phyloP scores from a whole-genome alignment of 2,888 invertebrate species.

The Pachydiplax longipennis region DNA sequence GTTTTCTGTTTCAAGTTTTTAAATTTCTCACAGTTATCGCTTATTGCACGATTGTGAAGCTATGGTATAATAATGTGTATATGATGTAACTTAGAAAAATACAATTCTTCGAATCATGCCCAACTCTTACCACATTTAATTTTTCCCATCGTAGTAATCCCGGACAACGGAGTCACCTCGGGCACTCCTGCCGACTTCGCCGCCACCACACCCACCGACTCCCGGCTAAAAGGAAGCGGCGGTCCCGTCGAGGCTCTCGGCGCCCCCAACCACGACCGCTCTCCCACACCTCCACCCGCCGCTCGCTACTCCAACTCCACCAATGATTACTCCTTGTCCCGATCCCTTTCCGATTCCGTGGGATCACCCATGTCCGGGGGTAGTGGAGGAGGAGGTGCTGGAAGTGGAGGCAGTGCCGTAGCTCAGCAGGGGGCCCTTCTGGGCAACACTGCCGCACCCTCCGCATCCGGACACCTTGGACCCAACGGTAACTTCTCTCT shows the following conservation, averaged over 20 bases:
- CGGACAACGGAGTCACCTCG: constrained; percentile 72
- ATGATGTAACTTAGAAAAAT: no score
- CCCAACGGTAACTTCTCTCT: constrained; percentile 69
- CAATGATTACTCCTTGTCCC: constrained; percentile 45
- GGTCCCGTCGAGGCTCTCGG: neutral
- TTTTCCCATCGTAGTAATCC: constrained; percentile 68
- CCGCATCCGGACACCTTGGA: constrained; percentile 64
- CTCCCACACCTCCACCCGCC: constrained; percentile 21
- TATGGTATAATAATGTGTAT: no score
- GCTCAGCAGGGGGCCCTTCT: constrained; percentile 14
- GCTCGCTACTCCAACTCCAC: constrained; percentile 27
- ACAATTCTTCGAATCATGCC: no score
- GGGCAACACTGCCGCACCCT: constrained; percentile 69
- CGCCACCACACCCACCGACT: constrained; percentile 10
- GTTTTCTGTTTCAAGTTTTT: no score
- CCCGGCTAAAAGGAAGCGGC: constrained; percentile 37
- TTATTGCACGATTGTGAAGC: no score
- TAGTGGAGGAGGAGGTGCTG: neutral
- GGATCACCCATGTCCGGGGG: constrained; percentile 25
- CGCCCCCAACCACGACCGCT: constrained; percentile 22
- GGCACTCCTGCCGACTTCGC: constrained; percentile 44
- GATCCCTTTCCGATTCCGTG: constrained; percentile 39
- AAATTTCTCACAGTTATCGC: no score
- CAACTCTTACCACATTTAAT: no score
- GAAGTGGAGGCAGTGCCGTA: neutral